A percentile compares a stretch with the other conserved stretches of the same genome.
These are phyloP conservation scores for Dermatemys mawii DNA, from an alignment of 2,113 vertebrate genomes.

Conservation along the genomic window DNA sequence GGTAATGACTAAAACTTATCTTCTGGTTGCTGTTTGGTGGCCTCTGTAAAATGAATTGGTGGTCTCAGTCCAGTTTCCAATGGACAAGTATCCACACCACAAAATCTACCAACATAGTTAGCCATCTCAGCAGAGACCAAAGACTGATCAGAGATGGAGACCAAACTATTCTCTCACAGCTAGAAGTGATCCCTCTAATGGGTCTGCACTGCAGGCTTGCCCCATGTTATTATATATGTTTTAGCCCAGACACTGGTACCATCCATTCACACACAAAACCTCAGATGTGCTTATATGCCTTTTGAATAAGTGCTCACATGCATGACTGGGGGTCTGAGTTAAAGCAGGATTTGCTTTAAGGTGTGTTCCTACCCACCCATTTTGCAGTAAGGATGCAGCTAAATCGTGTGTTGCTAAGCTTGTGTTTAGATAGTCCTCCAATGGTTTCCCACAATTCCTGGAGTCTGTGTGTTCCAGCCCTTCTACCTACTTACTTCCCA, in stretches of 20 bases:
- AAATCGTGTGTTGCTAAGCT: not conserved
- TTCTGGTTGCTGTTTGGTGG: not conserved
- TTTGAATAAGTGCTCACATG: not conserved
- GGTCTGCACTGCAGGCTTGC: not conserved
- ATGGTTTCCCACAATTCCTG: not conserved
- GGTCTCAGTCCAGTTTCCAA: not conserved
- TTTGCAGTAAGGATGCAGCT: not conserved
- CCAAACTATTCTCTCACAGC: not conserved
- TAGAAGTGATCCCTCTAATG: not conserved
- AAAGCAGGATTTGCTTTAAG: not conserved
- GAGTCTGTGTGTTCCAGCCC: not conserved
- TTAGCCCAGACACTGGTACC: not conserved
- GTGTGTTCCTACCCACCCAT: not conserved
- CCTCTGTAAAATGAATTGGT: slow-evolving; percentile 1
- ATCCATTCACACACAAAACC: not conserved
- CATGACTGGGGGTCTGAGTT: not conserved
- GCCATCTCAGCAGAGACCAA: not conserved
- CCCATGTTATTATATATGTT: not conserved
- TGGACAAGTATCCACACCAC: not conserved
- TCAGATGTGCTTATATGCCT: not conserved
- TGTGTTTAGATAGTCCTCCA: not conserved
- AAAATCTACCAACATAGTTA: not conserved
- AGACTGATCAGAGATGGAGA: not conserved
- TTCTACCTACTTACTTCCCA: not conserved
- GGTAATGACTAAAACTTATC: not conserved